Conservation (phyloP, 1,140 invertebrate genomes). For the Lasioglossum albipes region DNA sequence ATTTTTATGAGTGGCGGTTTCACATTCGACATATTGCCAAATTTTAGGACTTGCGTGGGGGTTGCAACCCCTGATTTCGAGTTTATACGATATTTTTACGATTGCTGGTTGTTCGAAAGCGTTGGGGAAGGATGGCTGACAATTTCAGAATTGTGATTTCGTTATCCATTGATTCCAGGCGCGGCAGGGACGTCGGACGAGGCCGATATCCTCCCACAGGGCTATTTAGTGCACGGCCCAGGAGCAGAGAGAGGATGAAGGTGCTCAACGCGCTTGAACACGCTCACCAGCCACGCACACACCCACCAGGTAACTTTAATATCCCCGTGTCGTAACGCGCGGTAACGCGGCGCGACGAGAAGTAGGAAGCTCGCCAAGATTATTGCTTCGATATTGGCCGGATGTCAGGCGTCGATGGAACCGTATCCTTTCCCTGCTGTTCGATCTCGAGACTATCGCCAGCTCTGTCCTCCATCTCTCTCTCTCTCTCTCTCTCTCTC, state of each 20-base stretch:
- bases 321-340: slow-evolving; percentile 63
- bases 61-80: too few species aligned
- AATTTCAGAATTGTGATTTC: slow-evolving; percentile 29
- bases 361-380: slow-evolving; percentile 63
- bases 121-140: too few species aligned
- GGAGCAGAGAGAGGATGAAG: slow-evolving; percentile 8
- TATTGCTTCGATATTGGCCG: slow-evolving; percentile 77
- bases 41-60: too few species aligned
- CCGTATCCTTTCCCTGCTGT: slow-evolving; percentile 49
- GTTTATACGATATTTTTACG: too few species aligned
- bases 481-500: too few species aligned
- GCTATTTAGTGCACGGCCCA: slow-evolving; percentile 38
- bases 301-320: slow-evolving; percentile 68
- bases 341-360: slow-evolving; percentile 40
- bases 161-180: slow-evolving; percentile 53
- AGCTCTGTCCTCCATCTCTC: too few species aligned
- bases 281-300: slow-evolving; percentile 7
- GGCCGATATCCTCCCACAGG: slow-evolving; percentile 29
- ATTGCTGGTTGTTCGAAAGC: too few species aligned
- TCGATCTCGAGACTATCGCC: not conserved
- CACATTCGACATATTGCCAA: too few species aligned
- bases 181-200: slow-evolving; percentile 16
- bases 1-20: too few species aligned
- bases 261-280: slow-evolving; percentile 20
- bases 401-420: slow-evolving; percentile 72